Percentiles rank a stretch among this genome's conserved stretches.
phyloP scores from a whole-genome alignment of 1,140 invertebrate genomes.

The Oppia nitens region DNA sequence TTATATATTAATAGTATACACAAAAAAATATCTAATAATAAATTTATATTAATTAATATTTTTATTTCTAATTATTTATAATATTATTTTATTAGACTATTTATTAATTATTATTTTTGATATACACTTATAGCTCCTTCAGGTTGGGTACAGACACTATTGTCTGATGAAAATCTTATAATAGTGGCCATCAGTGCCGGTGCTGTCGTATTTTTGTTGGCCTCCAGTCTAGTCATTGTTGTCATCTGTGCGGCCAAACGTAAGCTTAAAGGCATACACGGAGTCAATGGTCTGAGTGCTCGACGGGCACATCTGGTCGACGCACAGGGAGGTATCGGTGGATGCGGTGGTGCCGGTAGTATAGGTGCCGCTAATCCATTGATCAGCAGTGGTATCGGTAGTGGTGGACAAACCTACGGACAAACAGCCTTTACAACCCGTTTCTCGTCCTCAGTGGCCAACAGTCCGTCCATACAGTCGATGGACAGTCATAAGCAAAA shows the following conservation, averaged over 20 bases:
- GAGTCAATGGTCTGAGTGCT: not conserved
- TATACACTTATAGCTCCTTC: constrained; percentile 15
- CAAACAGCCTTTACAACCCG: not conserved
- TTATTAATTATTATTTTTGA: not conserved
- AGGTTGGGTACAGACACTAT: constrained; percentile 19
- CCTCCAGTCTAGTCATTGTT: constrained; percentile 17
- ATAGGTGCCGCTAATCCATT: no score
- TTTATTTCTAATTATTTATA: constrained; percentile 21
- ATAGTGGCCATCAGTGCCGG: constrained; percentile 21
- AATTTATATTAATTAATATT: constrained; percentile 22
- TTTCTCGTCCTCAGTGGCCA: not conserved
- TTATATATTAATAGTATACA: no score
- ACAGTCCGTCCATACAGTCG: not conserved
- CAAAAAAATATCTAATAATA: constrained; percentile 17
- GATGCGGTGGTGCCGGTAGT: no score
- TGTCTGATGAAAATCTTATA: constrained; percentile 23
- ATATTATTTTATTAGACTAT: constrained; percentile 18
- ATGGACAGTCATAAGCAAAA: not conserved
- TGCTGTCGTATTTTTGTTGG: constrained; percentile 20
- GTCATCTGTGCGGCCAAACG: constrained; percentile 7
- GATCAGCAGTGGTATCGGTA: no score
- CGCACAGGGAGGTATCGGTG: no score
- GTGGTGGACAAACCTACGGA: no score
- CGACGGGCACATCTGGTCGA: not conserved
- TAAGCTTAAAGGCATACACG: not conserved